Conservation (phyloP, 2,797 vertebrate genomes). For the Cynopterus sphinx region DNA sequence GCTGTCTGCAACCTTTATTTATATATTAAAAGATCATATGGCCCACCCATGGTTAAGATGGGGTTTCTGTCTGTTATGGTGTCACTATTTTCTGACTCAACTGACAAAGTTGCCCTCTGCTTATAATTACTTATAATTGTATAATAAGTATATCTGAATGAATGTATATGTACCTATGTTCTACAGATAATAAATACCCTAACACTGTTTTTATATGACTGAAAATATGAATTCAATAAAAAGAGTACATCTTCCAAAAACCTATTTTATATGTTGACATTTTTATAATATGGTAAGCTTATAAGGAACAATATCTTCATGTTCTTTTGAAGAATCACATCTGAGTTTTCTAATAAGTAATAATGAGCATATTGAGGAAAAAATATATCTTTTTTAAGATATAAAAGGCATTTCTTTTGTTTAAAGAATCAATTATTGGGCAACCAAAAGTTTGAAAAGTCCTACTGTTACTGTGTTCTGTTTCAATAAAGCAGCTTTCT, state of each 20-base stretch:
- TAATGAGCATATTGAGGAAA: constrained; percentile 70
- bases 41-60: neutral
- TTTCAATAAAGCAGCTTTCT: constrained; percentile 56
- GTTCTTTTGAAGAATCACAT: constrained; percentile 70
- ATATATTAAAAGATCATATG: neutral
- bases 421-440: constrained; percentile 76
- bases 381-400: constrained; percentile 61
- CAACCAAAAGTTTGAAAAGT: constrained; percentile 68
- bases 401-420: constrained; percentile 73
- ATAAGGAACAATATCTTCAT: constrained; percentile 79
- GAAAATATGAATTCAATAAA: constrained; percentile 85
- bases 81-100: constrained; percentile 48
- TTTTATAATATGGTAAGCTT: constrained; percentile 85
- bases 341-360: constrained; percentile 75
- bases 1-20: neutral
- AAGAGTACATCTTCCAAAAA: constrained; percentile 83
- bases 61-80: neutral
- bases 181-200: constrained; percentile 83
- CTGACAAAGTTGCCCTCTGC: constrained; percentile 82
- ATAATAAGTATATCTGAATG: neutral
- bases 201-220: constrained; percentile 79
- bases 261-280: constrained; percentile 81
- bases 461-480: constrained; percentile 66
- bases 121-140: constrained; percentile 83
- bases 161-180: constrained; percentile 64